These are phyloP conservation scores for Caenorhabditis uteleia DNA, from an alignment of 2,888 invertebrate genomes.

Conservation along the genomic window DNA sequence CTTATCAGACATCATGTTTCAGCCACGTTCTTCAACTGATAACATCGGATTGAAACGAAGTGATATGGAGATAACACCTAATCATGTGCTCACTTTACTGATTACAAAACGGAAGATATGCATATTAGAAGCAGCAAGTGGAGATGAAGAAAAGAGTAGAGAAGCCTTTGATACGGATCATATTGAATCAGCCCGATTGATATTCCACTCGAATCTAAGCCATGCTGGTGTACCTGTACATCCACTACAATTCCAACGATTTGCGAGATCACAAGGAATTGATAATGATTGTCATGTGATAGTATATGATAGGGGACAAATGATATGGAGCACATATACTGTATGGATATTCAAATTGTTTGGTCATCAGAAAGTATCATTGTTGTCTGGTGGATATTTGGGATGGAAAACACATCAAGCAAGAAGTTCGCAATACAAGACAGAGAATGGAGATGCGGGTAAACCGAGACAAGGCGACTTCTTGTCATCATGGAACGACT, in stretches of 20 bases:
- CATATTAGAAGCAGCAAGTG: constrained; percentile 58
- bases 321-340: constrained; percentile 65
- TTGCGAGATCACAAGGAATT: constrained; percentile 62
- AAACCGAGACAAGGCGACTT: constrained; percentile 56
- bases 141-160: constrained; percentile 45
- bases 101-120: constrained; percentile 62
- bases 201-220: constrained; percentile 63
- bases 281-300: constrained; percentile 64
- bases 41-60: constrained; percentile 11
- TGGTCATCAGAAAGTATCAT: constrained; percentile 60
- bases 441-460: constrained; percentile 29
- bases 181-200: constrained; percentile 59
- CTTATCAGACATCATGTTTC: neutral
- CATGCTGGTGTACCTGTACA: constrained; percentile 68
- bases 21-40: neutral
- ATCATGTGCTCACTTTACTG: constrained; percentile 58
- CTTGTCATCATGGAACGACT: constrained; percentile 60
- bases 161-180: constrained; percentile 51
- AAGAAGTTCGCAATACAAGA: constrained; percentile 48
- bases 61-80: constrained; percentile 56
- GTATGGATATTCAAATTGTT: constrained; percentile 66
- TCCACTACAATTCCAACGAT: constrained; percentile 61
- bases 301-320: constrained; percentile 63
- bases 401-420: constrained; percentile 58
- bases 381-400: constrained; percentile 61